These are phyloP conservation scores for Peribatodes rhomboidaria DNA, from an alignment of 2,888 invertebrate genomes.

Conservation along the genomic window DNA sequence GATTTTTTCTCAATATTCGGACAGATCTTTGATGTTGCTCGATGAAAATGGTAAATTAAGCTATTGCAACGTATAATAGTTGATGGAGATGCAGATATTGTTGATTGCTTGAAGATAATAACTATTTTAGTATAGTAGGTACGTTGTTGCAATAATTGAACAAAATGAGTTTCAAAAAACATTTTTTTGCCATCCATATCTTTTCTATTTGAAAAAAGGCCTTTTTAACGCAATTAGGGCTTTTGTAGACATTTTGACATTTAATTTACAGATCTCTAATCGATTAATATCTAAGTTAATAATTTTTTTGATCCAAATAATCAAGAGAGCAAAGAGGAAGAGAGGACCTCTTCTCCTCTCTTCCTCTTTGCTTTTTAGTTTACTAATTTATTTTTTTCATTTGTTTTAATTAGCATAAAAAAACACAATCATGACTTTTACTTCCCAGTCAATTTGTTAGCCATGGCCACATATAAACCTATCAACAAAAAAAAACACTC, in stretches of 20 bases:
- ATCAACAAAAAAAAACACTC: background rate
- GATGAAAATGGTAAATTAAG: constrained; percentile 32
- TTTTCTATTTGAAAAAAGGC: no score
- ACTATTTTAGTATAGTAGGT: background rate
- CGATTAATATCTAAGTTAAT: no score
- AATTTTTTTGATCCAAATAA: no score
- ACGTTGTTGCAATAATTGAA: constrained; percentile 2
- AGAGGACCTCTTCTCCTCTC: no score
- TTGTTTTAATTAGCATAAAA: background rate
- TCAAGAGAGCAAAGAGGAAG: no score
- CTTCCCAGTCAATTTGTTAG: no score
- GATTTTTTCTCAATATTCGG: constrained; percentile 38
- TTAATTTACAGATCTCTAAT: no score
- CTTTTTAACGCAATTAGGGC: no score
- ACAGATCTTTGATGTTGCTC: constrained; percentile 27
- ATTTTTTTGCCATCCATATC: no score
- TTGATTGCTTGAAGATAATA: constrained; percentile 10
- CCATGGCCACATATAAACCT: background rate
- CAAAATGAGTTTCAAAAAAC: background rate
- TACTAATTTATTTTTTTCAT: no score
- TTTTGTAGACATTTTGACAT: no score
- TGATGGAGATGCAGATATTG: constrained; percentile 13
- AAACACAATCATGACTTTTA: background rate
- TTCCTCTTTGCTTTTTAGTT: no score
- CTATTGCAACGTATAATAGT: constrained; percentile 30